These are phyloP conservation scores for Emydocephalus ijimae DNA, from an alignment of 2,113 vertebrate genomes.

Conservation along the genomic window DNA sequence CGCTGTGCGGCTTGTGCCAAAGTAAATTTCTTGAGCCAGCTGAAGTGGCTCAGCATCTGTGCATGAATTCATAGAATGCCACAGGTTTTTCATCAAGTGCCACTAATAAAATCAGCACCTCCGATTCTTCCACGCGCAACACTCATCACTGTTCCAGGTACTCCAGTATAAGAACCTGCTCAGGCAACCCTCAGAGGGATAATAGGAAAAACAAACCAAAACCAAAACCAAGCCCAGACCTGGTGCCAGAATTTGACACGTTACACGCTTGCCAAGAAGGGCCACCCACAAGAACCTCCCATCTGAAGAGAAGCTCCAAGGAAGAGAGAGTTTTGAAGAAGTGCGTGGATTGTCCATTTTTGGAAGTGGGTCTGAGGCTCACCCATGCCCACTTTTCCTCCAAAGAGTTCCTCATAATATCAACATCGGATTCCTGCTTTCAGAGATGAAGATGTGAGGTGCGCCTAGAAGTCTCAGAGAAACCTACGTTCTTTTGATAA, in stretches of 20 bases:
- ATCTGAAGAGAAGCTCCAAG: background rate
- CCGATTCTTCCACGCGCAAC: background rate
- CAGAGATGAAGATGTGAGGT: background rate
- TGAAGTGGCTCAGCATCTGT: background rate
- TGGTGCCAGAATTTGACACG: slow-evolving; percentile 2
- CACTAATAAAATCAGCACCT: slow-evolving; percentile 6
- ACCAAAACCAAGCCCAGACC: background rate
- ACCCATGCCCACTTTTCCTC: background rate
- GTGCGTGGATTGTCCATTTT: slow-evolving; percentile 26
- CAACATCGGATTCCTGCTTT: background rate
- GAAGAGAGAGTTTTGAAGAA: background rate
- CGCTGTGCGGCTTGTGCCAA: accelerated
- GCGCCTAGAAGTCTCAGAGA: background rate
- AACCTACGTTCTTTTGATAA: background rate
- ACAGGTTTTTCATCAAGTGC: background rate
- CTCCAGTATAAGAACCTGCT: background rate
- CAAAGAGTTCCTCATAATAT: background rate
- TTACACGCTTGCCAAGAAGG: background rate
- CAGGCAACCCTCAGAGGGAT: background rate
- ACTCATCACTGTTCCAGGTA: background rate
- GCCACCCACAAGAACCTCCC: background rate
- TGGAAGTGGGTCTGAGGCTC: background rate
- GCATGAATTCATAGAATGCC: background rate
- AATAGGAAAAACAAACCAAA: too few relatives aligned
- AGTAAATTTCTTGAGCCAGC: background rate